Conservation (phyloP, 2,888 invertebrate genomes). For the Listrodromus nycthemerus region DNA sequence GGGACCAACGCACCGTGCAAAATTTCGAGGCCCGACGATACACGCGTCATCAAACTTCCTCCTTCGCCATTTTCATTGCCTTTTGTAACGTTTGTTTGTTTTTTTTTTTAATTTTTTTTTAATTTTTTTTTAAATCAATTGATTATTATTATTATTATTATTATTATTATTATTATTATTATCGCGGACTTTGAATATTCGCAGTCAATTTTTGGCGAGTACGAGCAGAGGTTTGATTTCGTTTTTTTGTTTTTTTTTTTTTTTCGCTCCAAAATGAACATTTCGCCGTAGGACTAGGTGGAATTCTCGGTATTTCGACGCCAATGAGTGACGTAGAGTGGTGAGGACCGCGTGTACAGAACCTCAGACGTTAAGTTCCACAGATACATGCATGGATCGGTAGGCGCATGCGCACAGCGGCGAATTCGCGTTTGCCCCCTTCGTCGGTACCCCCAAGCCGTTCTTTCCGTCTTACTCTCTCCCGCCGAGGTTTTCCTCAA, state of each 20-base stretch:
- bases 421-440: conserved; percentile 67
- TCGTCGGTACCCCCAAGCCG: conserved; percentile 39
- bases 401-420: conserved; percentile 66
- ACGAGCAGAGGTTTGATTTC: background rate
- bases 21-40: conserved; percentile 35
- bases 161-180: too few species aligned
- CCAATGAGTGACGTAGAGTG: conserved; percentile 76
- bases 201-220: background rate
- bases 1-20: conserved; percentile 50
- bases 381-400: conserved; percentile 34
- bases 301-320: conserved; percentile 70
- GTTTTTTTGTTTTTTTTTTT: background rate
- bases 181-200: background rate
- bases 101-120: background rate
- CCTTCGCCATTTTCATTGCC: background rate
- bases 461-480: conserved; percentile 66
- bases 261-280: background rate
- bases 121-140: too few species aligned
- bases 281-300: conserved; percentile 25
- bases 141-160: too few species aligned
- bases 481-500: conserved; percentile 54
- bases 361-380: conserved; percentile 65
- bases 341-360: conserved; percentile 67
- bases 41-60: background rate
- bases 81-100: background rate